Base-by-base conservation (phyloP, 2,888 invertebrate genomes). In the Sphaerophoria rueppellii region DNA sequence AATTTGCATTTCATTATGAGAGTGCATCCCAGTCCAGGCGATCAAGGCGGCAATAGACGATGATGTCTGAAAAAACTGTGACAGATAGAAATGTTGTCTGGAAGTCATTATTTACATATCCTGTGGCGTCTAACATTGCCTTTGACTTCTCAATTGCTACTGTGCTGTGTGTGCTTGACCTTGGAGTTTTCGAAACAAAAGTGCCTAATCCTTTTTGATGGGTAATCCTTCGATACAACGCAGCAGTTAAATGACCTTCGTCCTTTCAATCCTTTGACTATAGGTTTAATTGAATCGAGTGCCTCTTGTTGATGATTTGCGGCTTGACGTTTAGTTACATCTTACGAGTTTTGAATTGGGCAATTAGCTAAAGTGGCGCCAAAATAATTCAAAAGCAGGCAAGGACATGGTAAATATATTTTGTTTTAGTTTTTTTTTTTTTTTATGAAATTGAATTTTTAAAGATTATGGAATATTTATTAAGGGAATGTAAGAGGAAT, bases 271-370 rank as follows among this genome's bases (percentile, higher is more conserved):
- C 67, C 77, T 73, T 77, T 76, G 58, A 65, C 60, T 46, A 48
- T 46, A 67, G 72, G 48, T 67, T 76, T 72, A 43, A 82, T 77
- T 77, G 72, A 54, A 54, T 32, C 60, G n/a, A 60, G 76, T 76
- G 81, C 67, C 77, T 69, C 72, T 65, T 65, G 74, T 67, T 37
- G 48, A 77, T 67, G 60, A 61, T 77, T 82, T 82, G 81, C 14
- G 81, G 76, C 72, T 77, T 81, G 43, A 75, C 75, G 52, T 75
- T 37, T 40, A 24, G 40, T 54, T 16, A 14, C 52, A 48, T 52
- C 71, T 76, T 67, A 76, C 48, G 48, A 76, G 48, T 57, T 43
- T 9, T 43, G 43, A 9, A 43, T 9, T 43, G 6, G 0, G 35
- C 57, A 43, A 65, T 40, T 43, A 12, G 6, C 16, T 24, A 24